Evolutionary conservation across 2,888 invertebrate genomes (phyloP), one percentile per base, ranked within the genome.

Genomic region (Muschampia plurimacula): DNA sequence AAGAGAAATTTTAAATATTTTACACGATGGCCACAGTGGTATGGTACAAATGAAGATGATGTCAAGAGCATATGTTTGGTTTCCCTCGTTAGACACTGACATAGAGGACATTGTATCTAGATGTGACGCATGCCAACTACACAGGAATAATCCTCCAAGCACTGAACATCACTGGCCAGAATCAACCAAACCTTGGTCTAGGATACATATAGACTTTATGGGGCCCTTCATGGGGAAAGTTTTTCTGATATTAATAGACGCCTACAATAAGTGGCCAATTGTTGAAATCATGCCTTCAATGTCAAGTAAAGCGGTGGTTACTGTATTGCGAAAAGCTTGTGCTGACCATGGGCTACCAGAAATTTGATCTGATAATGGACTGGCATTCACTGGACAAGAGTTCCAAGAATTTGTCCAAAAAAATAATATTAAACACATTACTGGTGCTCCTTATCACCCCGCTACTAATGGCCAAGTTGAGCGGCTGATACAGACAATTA

Each of bases 11-110:
- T 41, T 76, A 36, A 65, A 71, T 52, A 64, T 68, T 2, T 46
- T 76, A 59, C 76, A 77, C 72, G 74, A 74, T 7, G 65, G 66
- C 8, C 76, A 75, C 65, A 57, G 66, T 66, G 76, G 76, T 5
- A 71, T 75, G 12, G 72, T 73, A 15, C 65, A 74, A n/a, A 79
- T 74, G 22, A 78, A 79, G 63, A 72, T 74, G 13, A 28, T 76
- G 22, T 76, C 77, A 15, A 46, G 76, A 36, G 75, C 76, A 15
- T 79, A 77, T 67, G 68, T 77, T 1, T 77, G 76, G 74, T 77
- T 77, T 74, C 74, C 73, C 36, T 44, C 72, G 6, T 62, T 78
- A 22, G 72, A 78, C 52, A 49, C 62, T n/a, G 72, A 72, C 6
- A 72, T 72, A 52, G 68, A 74, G 3, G 44, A 7, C 39, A 10